Percentiles rank a stretch among this genome's conserved stretches.
Evolutionary conservation across 1,140 invertebrate genomes (phyloP).

Genomic region (Anastrepha obliqua): DNA sequence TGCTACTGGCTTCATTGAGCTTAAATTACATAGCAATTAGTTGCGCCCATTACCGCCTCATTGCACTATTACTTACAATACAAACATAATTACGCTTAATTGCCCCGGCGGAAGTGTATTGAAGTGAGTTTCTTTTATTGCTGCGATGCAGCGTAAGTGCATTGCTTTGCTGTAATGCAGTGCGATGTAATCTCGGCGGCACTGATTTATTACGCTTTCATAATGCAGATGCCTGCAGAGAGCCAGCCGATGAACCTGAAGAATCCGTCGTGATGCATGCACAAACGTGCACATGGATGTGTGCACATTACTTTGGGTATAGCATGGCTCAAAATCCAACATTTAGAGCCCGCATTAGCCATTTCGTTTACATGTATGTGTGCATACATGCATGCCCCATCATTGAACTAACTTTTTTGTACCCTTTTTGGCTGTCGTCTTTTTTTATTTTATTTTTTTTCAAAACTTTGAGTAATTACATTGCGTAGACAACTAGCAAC

Average conservation of each 20-base stretch:
- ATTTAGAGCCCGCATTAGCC: too few relatives aligned
- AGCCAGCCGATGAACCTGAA: not conserved
- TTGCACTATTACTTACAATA: constrained; percentile 39
- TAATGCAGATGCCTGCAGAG: constrained; percentile 3
- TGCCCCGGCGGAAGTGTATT: constrained; percentile 24
- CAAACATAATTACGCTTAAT: constrained; percentile 52
- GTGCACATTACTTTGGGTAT: not conserved
- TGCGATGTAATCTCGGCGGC: constrained; percentile 21
- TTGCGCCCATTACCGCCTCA: constrained; percentile 5
- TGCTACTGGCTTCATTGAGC: not conserved
- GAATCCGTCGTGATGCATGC: not conserved
- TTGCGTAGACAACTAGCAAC: not conserved
- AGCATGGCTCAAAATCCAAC: too few relatives aligned
- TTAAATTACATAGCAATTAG: constrained; percentile 48
- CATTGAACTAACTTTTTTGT: not conserved
- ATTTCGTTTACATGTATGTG: not conserved
- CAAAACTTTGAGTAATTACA: not conserved
- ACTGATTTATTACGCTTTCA: constrained; percentile 42
- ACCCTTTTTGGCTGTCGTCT: not conserved
- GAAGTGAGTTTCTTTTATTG: constrained; percentile 25
- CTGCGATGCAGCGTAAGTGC: constrained; percentile 13
- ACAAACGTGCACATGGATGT: not conserved
- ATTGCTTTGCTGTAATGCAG: constrained; percentile 9
- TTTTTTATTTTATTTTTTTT: not conserved
- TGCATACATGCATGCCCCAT: not conserved